Evolutionary conservation across 2,113 vertebrate genomes (phyloP), one percentile per base, ranked within the genome.

Genomic region (Copsychus sechellarum): DNA sequence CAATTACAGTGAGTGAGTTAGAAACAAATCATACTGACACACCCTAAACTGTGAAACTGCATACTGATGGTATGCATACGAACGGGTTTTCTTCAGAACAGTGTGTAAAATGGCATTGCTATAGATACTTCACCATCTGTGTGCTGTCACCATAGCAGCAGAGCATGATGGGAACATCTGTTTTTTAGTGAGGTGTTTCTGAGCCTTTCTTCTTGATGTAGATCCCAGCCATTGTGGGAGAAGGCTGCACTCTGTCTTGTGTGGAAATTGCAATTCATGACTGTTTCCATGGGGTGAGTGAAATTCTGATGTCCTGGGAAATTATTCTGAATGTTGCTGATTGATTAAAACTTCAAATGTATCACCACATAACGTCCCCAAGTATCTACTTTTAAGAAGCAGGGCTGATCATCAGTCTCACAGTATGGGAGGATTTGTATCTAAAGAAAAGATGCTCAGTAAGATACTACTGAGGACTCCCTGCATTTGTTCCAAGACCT

Each of bases 261-360:
- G 97, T 99, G 72, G 98, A 99, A 90, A 96, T 79, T 7, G 98
- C 98, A 0, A 92, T 96, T 33, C 86, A 29, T 23, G 97, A 97
- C 56, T 99, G 98, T 93, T 99, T 99, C 92, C 93, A 81, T 19
- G 97, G 97, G 97, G 98, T 99, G 96, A 98, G 95, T 96, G 62
- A 65, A 92, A 42, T 43, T 54, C 48, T 65, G 14, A 57, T 21
- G 16, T 67, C 48, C 29, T 57, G 18, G 17, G 88, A 80, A 51
- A 13, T 64, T 6, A 87, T 36, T 67, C 29, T 73, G 76, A 85
- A 51, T 72, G 42, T 74, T 85, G 47, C 42, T 80, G 24, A 23
- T 43, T 38, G 15, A 81, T 87, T 92, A 90, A 88, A 86, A 56
- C 86, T 50, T 28, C 33, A 61, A 71, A 50, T 40, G 7, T 72